Evolutionary conservation across 2,888 invertebrate species (phyloP).

Genomic region (Epirrhoe alternata): DNA sequence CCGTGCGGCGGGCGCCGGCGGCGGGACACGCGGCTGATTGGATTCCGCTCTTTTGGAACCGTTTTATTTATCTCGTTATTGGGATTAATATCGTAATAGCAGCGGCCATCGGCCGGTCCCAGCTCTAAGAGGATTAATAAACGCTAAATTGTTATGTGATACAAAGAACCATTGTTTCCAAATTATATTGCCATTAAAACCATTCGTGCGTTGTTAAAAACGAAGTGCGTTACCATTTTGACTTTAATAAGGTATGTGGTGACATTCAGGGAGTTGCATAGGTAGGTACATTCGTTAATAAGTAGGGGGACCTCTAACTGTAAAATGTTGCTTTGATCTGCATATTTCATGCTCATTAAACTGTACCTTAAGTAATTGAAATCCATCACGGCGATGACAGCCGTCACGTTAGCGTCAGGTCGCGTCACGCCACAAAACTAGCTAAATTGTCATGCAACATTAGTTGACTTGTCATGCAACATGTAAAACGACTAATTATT

Average conservation of each 20-base stretch:
- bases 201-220: neutral
- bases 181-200: neutral
- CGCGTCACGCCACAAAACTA: neutral
- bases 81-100: constrained; percentile 25
- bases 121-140: neutral
- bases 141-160: neutral
- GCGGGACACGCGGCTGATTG: constrained; percentile 24
- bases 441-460: constrained; percentile 4
- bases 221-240: no score
- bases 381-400: constrained; percentile 1
- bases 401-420: constrained; percentile 18
- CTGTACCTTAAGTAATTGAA: constrained; percentile 3
- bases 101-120: neutral
- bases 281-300: neutral
- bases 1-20: neutral
- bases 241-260: no score
- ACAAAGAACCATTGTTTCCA: neutral
- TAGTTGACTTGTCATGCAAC: constrained; percentile 7
- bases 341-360: neutral
- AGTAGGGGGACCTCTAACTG: no score
- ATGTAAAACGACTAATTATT: constrained; percentile 11
- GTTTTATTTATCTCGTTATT: constrained; percentile 30
- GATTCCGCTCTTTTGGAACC: constrained; percentile 21
- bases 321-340: neutral
- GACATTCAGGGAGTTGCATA: no score